Base-by-base conservation (phyloP, 2,797 vertebrate genomes). In the Denticeps clupeoides region DNA sequence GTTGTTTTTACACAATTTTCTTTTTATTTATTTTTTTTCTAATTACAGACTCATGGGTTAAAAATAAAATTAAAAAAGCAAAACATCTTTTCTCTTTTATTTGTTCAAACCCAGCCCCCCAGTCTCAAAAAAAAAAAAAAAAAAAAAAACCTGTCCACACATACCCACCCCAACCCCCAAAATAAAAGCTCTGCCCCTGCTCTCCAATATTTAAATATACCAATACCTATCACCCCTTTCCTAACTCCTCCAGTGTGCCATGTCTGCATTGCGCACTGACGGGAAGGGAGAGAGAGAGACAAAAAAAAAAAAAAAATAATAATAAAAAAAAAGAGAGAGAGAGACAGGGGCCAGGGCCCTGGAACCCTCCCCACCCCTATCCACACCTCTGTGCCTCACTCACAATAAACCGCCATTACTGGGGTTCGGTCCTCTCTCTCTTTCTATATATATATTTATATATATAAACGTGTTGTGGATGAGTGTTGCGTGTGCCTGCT, bases 11-110 rank as follows among this genome's bases (percentile, higher is more conserved):
- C 80, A 85, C 79, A 86, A 84, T 76, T 74, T 84, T 38, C 79
- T 85, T 86, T 52, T 68, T 84, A 80, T 83, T 80, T 74, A 75
- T 71, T 72, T 53, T 70, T 57, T 56, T 60, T 55, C 74, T 82
- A 83, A 84, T 83, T 82, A 87, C 84, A 87, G 77, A 82, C 78
- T 84, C 67, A 83, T 83, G 81, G 82, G 81, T 82, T 84, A 83
- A 87, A 88, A 89, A 86, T 78, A 68, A 79, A 73, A 81, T 82
- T 78, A 69, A 68, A 77, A 81, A 82, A 80, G 67, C 58, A 72
- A 80, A 77, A 66, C 67, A 66, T 70, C 75, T 56, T 64, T 56
- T 54, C 55, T 49, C 41, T 47, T 42, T 51, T 49, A n/a, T 45
- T 54, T 37, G 23, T 59, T 64, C 66, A 73, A 74, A 80, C 74